A percentile compares a stretch with the other conserved stretches of the same genome.
Evolutionary conservation across 2,797 vertebrate species (phyloP).

Genomic region (Semotilus atromaculatus): DNA sequence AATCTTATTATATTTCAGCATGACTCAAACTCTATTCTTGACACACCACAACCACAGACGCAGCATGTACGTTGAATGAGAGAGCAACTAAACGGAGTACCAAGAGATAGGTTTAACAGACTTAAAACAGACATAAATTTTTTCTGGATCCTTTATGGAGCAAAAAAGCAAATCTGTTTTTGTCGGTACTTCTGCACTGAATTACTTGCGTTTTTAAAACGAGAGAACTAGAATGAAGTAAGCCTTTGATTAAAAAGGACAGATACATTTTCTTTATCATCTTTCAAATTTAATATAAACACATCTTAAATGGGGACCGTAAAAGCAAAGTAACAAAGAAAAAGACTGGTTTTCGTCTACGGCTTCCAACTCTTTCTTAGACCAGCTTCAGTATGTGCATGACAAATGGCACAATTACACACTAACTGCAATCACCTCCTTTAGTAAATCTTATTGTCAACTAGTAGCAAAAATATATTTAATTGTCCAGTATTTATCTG

Average conservation of each 20-base stretch:
- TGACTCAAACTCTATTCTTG: neutral
- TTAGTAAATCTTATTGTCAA: constrained; percentile 93
- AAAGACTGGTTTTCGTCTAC: constrained; percentile 19
- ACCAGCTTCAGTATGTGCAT: constrained; percentile 65
- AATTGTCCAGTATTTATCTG: constrained; percentile 98
- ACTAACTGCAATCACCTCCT: constrained; percentile 95
- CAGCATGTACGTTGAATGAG: neutral
- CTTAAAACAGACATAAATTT: neutral
- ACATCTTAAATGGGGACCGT: neutral
- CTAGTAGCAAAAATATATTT: constrained; percentile 92
- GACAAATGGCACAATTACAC: constrained; percentile 88
- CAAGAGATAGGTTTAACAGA: neutral
- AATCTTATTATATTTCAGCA: neutral
- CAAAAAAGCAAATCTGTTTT: neutral
- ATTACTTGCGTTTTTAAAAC: constrained; percentile 7
- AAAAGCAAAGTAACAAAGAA: constrained; percentile 17
- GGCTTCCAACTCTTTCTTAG: constrained; percentile 56
- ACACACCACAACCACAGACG: neutral
- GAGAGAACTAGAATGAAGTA: neutral
- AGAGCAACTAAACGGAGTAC: neutral
- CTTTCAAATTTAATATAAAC: neutral
- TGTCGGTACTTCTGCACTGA: neutral
- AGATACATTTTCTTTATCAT: neutral
- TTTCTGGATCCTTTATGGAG: neutral
- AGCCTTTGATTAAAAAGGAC: neutral